Evolutionary conservation across 2,888 invertebrate genomes (phyloP), one percentile per base, ranked within the genome.

Genomic region (Parnassius apollo): DNA sequence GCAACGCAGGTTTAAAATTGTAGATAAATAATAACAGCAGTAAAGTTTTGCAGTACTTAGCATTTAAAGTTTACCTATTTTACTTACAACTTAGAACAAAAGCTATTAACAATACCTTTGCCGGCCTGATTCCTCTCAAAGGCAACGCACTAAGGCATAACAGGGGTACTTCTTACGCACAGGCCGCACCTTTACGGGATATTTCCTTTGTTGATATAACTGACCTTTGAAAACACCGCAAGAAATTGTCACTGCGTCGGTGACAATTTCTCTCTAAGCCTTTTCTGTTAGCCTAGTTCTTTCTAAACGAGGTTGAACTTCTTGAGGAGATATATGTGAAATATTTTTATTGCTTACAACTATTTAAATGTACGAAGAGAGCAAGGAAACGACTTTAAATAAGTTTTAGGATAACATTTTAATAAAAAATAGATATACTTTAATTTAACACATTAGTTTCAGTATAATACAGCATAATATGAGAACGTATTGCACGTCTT

Each of bases 81-180:
- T 25, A 25, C 25, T 25, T 25, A 25, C 46, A 44, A 44, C 25
- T 49, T 13, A 50, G 46, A 58, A 62, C 62, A 58, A 54, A 48
- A 50, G 44, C 49, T 18, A 49, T 35, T 59, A 59, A 63, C 63
- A 63, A 63, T 55, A 59, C 55, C 56, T 51, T 59, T 56, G 51
- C 50, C 59, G 63, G 18, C 63, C 63, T 59, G 49, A 63, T 63
- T 70, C 62, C 50, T 65, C 67, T 65, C 66, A 68, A 65, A 66
- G 59, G 69, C 69, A 67, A 68, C 65, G 70, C 70, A 68, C 68
- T 66, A 59, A 57, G 64, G 64, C 55, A 59, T 65, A 69, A 68
- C 57, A 66, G 61, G 70, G 68, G 53, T 69, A 54, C 57, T 58
- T 66, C 57, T 58, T 66, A 25, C 22, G 49, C 53, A 49, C 62